These are phyloP conservation scores for Cryptus viduatorius DNA, from an alignment of 2,888 invertebrate genomes.

Conservation along the genomic window DNA sequence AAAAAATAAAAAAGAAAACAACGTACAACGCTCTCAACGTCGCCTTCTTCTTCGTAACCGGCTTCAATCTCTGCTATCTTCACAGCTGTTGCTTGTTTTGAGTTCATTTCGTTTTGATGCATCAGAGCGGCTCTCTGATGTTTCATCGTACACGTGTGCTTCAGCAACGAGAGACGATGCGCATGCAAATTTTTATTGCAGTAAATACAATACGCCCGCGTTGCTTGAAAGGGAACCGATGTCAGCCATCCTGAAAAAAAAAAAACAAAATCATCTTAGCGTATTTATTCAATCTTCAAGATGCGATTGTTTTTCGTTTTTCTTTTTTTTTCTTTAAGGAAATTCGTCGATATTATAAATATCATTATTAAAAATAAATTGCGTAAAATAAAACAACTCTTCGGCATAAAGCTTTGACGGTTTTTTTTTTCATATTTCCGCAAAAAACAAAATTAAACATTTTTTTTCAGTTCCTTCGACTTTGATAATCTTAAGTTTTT, in stretches of 20 bases:
- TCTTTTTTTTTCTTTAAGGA: background rate
- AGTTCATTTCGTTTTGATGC: slow-evolving; percentile 72
- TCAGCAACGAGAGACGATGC: slow-evolving; percentile 87
- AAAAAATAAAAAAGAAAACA: background rate
- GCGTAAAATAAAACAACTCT: no score
- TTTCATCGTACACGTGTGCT: slow-evolving; percentile 87
- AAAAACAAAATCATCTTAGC: slow-evolving; percentile 28
- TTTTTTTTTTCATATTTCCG: no score
- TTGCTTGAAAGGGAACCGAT: slow-evolving; percentile 86
- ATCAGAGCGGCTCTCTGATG: slow-evolving; percentile 85
- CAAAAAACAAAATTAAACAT: no score
- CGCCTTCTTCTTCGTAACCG: slow-evolving; percentile 60
- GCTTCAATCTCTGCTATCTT: slow-evolving; percentile 58
- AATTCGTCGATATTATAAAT: background rate
- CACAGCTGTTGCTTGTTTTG: slow-evolving; percentile 45
- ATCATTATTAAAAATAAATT: no score
- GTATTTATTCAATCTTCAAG: background rate
- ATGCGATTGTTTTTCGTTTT: background rate
- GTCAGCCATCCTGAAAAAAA: slow-evolving; percentile 86
- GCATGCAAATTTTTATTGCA: slow-evolving; percentile 88
- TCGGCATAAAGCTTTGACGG: no score
- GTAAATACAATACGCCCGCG: slow-evolving; percentile 87
- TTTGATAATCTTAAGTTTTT: no score
- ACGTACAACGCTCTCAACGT: slow-evolving; percentile 67
- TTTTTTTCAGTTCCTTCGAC: no score